Conservation (phyloP, 1,140 invertebrate genomes). For the Fopius arisanus region DNA sequence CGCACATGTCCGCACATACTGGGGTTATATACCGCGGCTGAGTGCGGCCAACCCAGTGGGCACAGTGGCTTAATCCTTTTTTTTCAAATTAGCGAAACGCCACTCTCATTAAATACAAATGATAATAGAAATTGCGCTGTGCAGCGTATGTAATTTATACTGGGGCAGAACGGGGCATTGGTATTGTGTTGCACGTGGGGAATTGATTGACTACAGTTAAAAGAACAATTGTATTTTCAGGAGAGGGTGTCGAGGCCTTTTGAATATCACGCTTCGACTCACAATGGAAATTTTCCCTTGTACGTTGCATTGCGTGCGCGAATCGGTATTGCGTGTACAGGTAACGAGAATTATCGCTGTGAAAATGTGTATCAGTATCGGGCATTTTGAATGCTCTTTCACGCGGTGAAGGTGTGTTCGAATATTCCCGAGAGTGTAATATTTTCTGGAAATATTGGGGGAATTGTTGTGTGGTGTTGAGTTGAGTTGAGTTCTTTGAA, state of each 20-base stretch:
- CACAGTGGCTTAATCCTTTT: constrained; percentile 9
- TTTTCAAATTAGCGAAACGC: constrained; percentile 26
- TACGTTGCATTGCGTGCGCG: not conserved
- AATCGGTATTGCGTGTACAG: constrained; percentile 21
- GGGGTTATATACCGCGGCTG: not conserved
- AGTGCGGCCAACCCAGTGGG: not conserved
- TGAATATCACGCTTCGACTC: constrained; percentile 12
- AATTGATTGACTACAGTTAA: constrained; percentile 28
- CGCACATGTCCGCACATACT: not conserved
- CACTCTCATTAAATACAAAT: constrained; percentile 23
- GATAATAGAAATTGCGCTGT: not conserved
- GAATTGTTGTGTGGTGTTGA: too few species aligned
- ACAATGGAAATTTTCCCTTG: not conserved
- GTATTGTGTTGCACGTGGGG: not conserved
- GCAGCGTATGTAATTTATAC: not conserved
- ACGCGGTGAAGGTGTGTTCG: too few species aligned
- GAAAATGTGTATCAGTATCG: constrained; percentile 17
- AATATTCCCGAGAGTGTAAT: too few species aligned
- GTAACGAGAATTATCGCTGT: constrained; percentile 24
- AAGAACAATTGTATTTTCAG: constrained; percentile 23
- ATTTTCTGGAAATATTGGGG: too few species aligned
- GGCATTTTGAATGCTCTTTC: not conserved
- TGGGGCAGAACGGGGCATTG: not conserved
- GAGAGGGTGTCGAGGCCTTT: not conserved
- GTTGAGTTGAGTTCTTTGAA: too few species aligned